Evolutionary conservation across 2,888 invertebrate species (phyloP).

Genomic region (Scaptodrosophila latifasciaeformis): DNA sequence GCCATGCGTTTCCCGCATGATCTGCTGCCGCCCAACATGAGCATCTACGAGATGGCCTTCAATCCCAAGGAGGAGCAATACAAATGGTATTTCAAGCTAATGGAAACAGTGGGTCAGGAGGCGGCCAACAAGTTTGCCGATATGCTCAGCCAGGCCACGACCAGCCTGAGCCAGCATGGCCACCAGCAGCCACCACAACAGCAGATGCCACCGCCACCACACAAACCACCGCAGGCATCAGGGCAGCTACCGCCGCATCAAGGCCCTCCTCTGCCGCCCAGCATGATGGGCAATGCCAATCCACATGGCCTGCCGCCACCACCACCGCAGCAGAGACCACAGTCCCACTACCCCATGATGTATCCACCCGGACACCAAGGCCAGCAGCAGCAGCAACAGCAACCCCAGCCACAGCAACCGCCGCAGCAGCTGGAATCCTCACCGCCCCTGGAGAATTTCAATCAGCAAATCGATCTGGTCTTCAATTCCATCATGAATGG

Average conservation of each 20-base stretch:
- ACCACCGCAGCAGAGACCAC: constrained; percentile 47
- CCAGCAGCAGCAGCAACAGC: constrained; percentile 45
- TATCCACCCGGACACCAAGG: constrained; percentile 27
- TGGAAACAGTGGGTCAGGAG: constrained; percentile 77
- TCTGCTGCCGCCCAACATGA: constrained; percentile 78
- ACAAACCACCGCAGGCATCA: constrained; percentile 23
- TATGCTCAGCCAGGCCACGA: constrained; percentile 72
- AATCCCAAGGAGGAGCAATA: constrained; percentile 77
- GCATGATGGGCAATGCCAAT: constrained; percentile 37
- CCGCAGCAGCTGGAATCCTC: constrained; percentile 60
- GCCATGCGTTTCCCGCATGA: constrained; percentile 69
- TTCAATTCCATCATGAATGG: constrained; percentile 75
- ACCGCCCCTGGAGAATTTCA: constrained; percentile 67
- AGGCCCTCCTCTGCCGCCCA: constrained; percentile 41
- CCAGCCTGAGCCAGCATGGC: constrained; percentile 62
- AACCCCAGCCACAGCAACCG: constrained; percentile 43
- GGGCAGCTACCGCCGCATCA: constrained; percentile 31
- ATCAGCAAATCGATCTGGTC: constrained; percentile 75
- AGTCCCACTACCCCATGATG: constrained; percentile 60
- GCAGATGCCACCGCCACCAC: constrained; percentile 41
- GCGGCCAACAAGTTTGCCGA: constrained; percentile 78
- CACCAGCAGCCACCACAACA: constrained; percentile 48
- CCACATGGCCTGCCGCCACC: constrained; percentile 21
- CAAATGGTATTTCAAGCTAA: constrained; percentile 78
- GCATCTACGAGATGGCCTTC: constrained; percentile 78